These are phyloP conservation scores for Champsocephalus esox DNA, from an alignment of 2,797 vertebrate genomes.

Conservation along the genomic window DNA sequence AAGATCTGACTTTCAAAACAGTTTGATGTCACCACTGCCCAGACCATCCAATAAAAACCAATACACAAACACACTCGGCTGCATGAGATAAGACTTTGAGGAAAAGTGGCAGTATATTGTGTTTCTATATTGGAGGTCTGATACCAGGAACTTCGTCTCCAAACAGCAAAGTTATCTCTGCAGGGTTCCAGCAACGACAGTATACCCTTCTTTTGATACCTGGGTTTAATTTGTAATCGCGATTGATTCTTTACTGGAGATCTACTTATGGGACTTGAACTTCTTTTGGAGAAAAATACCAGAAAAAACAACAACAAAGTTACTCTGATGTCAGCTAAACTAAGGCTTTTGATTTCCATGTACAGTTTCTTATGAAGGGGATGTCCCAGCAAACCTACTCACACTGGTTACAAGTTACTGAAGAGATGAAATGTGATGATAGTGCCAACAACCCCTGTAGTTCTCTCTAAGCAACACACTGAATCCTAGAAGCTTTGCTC, in stretches of 20 bases:
- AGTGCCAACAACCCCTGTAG: constrained; percentile 16
- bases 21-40: constrained; percentile 76
- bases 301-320: constrained; percentile 28
- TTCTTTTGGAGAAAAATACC: constrained; percentile 42
- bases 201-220: constrained; percentile 60
- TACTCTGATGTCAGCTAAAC: constrained; percentile 76
- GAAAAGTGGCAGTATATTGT: constrained; percentile 24
- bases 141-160: constrained; percentile 42
- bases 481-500: constrained; percentile 30
- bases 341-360: constrained; percentile 61
- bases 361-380: constrained; percentile 55
- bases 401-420: constrained; percentile 9
- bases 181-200: constrained; percentile 62
- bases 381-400: constrained; percentile 33
- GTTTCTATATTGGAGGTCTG: constrained; percentile 46
- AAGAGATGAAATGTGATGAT: constrained; percentile 9
- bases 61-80: constrained; percentile 24
- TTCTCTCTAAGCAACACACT: constrained; percentile 18
- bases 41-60: constrained; percentile 67
- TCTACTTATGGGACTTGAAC: constrained; percentile 53
- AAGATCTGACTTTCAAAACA: constrained; percentile 53
- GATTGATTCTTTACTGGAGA: constrained; percentile 30
- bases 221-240: constrained; percentile 56
- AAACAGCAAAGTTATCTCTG: constrained; percentile 52
- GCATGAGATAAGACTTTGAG: constrained; percentile 43